These are phyloP conservation scores for Petrophora chlorosata DNA, from an alignment of 2,888 invertebrate genomes.

Conservation along the genomic window DNA sequence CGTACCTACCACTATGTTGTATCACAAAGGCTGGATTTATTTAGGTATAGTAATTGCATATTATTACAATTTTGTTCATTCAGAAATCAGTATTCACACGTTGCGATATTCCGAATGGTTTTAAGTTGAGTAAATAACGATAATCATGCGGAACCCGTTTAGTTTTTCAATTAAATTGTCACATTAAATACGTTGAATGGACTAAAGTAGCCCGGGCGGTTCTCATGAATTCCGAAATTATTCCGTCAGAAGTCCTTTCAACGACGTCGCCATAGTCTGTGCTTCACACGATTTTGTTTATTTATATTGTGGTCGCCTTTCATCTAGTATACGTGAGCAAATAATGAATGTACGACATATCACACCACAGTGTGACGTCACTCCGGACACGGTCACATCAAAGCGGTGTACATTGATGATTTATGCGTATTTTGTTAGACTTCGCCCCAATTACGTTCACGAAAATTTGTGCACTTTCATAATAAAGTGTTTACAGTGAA, in stretches of 20 bases:
- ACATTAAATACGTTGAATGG: conserved; percentile 13
- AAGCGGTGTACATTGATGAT: conserved; percentile 71
- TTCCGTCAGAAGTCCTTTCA: conserved; percentile 66
- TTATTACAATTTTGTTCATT: no score
- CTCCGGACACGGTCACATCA: conserved; percentile 77
- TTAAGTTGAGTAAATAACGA: conserved; percentile 13
- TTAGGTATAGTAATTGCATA: no score
- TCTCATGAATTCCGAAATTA: conserved; percentile 70
- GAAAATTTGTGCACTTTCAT: conserved; percentile 76
- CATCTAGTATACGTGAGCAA: conserved; percentile 80
- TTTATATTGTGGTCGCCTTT: conserved; percentile 79
- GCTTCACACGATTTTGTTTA: conserved; percentile 75
- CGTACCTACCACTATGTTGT: no score
- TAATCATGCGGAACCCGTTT: not conserved
- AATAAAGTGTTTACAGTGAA: conserved; percentile 69
- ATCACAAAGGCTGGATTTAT: no score
- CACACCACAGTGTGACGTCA: conserved; percentile 69
- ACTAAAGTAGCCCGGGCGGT: conserved; percentile 31
- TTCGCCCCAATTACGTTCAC: conserved; percentile 73
- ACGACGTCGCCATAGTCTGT: conserved; percentile 61
- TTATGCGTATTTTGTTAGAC: conserved; percentile 77
- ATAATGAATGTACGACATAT: conserved; percentile 80
- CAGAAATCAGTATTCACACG: not conserved
- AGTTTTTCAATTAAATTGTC: conserved; percentile 15
- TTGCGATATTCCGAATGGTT: not conserved